Conservation (phyloP, 1,140 invertebrate genomes). For the Pomacea maculata region DNA sequence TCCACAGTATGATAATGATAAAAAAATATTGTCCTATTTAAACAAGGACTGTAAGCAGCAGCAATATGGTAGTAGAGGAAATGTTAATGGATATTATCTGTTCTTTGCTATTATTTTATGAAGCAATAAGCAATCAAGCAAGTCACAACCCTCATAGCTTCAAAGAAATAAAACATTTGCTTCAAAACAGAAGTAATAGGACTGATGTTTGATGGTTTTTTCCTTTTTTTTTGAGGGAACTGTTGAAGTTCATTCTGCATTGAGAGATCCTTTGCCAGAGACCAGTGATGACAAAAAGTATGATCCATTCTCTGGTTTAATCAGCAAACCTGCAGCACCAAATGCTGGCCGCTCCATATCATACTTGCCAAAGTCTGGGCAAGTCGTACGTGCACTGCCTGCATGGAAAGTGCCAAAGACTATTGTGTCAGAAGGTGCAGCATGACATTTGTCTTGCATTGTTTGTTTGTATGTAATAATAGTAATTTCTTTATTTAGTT, state of each 20-base stretch:
- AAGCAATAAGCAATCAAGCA: too few species aligned
- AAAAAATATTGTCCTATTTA: too few species aligned
- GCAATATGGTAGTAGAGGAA: too few species aligned
- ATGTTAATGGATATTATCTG: too few species aligned
- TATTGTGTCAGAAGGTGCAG: conserved; percentile 43
- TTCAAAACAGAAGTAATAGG: too few species aligned
- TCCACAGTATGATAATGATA: too few species aligned
- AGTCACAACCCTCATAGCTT: too few species aligned
- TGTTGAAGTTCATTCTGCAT: conserved; percentile 39
- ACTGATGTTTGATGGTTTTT: too few species aligned
- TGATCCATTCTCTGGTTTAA: conserved; percentile 36
- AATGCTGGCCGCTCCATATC: conserved; percentile 40
- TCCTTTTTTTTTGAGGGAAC: conserved; percentile 8
- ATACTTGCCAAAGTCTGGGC: conserved; percentile 65
- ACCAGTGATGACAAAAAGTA: conserved; percentile 6
- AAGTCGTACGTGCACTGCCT: conserved; percentile 66
- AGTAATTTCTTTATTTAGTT: background rate
- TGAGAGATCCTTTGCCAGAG: conserved; percentile 37
- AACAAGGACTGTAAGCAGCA: too few species aligned
- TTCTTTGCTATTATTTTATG: too few species aligned
- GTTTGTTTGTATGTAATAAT: background rate
- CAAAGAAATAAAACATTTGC: too few species aligned
- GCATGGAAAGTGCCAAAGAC: conserved; percentile 59
- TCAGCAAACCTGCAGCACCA: conserved; percentile 26
- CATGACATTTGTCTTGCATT: background rate